A percentile compares a stretch with the other conserved stretches of the same genome.
These are phyloP conservation scores for Equus quagga DNA, from an alignment of 2,113 vertebrate species.

Conservation along the genomic window DNA sequence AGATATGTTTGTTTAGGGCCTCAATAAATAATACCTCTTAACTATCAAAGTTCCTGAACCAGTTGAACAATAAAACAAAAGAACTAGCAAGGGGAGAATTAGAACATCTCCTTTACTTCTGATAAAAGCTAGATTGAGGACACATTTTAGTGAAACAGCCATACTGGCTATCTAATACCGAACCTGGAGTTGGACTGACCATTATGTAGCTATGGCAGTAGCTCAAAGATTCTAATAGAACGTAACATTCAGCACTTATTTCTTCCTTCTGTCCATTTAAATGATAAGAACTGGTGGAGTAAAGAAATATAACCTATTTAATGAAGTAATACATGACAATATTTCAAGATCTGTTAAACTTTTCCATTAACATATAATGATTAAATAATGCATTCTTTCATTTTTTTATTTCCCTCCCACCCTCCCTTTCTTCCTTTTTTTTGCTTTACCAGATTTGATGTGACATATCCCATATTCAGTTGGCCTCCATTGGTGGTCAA, in stretches of 20 bases:
- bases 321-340: not conserved
- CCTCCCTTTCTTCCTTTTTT: not conserved
- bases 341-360: slow-evolving; percentile 16
- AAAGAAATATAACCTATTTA: slow-evolving; percentile 13
- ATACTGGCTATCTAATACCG: not conserved
- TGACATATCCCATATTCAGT: not conserved
- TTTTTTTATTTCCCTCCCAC: not conserved
- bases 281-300: not conserved
- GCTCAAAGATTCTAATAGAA: not conserved
- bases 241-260: not conserved
- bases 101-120: not conserved
- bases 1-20: not conserved
- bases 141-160: not conserved
- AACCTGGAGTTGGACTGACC: not conserved
- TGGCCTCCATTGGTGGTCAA: not conserved
- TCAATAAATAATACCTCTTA: not conserved
- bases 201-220: not conserved
- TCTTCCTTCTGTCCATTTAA: slow-evolving; percentile 10
- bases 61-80: not conserved
- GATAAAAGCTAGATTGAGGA: not conserved
- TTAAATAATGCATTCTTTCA: not conserved
- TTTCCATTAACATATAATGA: not conserved
- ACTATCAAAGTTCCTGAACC: not conserved
- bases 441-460: not conserved
- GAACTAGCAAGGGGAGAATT: not conserved